phyloP scores from a whole-genome alignment of 2,113 vertebrate species.

The Noctilio leporinus region DNA sequence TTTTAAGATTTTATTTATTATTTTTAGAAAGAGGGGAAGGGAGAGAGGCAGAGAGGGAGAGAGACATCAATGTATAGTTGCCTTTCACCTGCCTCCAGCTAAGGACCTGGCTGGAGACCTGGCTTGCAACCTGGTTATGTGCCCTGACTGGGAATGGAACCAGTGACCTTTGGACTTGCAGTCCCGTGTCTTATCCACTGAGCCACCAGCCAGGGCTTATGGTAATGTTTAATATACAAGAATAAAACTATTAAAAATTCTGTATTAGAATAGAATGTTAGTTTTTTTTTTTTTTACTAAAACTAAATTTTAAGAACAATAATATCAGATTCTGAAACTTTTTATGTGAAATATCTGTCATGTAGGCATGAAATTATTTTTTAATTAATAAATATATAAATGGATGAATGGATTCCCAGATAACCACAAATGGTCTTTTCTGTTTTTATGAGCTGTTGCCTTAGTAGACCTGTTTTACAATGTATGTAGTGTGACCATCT shows the following conservation, averaged over 20 bases:
- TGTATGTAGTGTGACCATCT: not conserved
- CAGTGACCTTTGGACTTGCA: too few relatives aligned
- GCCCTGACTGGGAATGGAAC: too few relatives aligned
- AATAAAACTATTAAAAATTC: not conserved
- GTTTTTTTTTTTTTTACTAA: not conserved
- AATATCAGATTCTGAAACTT: not conserved
- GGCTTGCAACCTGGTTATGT: too few relatives aligned
- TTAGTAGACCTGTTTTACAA: not conserved
- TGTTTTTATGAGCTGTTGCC: not conserved
- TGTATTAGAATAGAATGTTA: not conserved
- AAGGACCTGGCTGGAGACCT: too few relatives aligned
- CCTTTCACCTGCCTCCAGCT: too few relatives aligned
- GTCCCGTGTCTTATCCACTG: too few relatives aligned
- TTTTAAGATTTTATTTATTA: too few relatives aligned
- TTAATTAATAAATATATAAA: not conserved
- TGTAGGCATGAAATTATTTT: not conserved
- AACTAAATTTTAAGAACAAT: not conserved
- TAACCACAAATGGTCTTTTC: not conserved
- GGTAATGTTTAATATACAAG: not conserved
- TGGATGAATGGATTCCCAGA: not conserved
- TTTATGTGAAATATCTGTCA: not conserved
- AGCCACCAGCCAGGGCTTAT: too few relatives aligned
- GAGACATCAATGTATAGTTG: too few relatives aligned
- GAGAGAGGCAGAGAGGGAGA: too few relatives aligned
- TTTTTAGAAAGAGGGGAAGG: too few relatives aligned